Base-by-base conservation (phyloP, 1,140 invertebrate species). In the Pseudachorutes palmiensis region DNA sequence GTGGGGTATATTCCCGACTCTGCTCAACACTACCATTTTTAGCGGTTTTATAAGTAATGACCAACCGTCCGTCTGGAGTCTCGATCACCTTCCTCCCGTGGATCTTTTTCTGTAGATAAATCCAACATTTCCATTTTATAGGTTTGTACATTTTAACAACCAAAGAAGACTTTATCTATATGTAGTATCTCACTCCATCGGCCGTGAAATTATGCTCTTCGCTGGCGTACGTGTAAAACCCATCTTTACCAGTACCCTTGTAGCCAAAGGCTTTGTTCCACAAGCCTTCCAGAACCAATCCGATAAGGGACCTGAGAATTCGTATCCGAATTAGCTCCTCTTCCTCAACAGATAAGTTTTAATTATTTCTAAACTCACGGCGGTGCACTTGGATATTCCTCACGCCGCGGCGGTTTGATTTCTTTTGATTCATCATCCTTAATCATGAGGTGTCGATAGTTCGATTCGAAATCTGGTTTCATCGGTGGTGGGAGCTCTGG, bases 251-350 rank as follows among this genome's bases (percentile, higher is more conserved):
- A 41, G 36, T 12, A 16, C 5, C 24, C 3, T 24, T 55, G 24
- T 55, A 9, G 5, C 51, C 51, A 55, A 55, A 55, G 9, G 36
- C 36, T 55, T 55, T 55, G 51, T 55, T 22, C 51, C 51, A 55
- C 14, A 55, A 19, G 24, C 9, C 9, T 16, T 55, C 51, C 51
- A 55, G 51, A 26, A 55, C 36, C 19, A 12, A 19, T 12, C 36
- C 36, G 36, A 45, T n/a, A n/a, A n/a, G n/a, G n/a, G n/a, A n/a
- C n/a, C n/a, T n/a, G n/a, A n/a, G n/a, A n/a, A n/a, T n/a, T n/a
- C n/a, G n/a, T n/a, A n/a, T n/a, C n/a, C n/a, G n/a, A n/a, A n/a
- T n/a, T n/a, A n/a, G n/a, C n/a, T n/a, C n/a, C n/a, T n/a, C n/a
- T n/a, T n/a, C n/a, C n/a, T n/a, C n/a, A n/a, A n/a, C n/a, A n/a